Evolutionary conservation across 2,113 vertebrate genomes (phyloP), one percentile per base, ranked within the genome.

Genomic region (Gadus macrocephalus): DNA sequence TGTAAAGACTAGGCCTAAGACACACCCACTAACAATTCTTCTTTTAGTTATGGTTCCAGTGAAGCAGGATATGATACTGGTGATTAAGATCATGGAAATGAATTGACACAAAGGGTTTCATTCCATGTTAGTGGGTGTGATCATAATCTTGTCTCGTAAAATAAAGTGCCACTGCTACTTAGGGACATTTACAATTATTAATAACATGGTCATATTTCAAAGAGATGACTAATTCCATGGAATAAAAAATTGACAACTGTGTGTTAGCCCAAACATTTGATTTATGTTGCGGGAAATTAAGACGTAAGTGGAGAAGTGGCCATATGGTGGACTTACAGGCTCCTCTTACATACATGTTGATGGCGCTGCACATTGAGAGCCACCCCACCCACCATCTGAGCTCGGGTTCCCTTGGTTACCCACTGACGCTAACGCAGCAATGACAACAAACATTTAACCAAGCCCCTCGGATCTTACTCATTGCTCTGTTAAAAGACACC

Each of bases 81-180:
- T 80, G 79, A 85, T 73, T 83, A 81, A 83, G 70, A 35, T 16
- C 15, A 15, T 27, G 79, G 66, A 69, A 78, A 83, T 78, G 79
- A 72, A 9, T 68, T 55, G 31, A 35, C 4, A 35, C 31, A 35
- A 35, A 35, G 6, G 31, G 31, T 5, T 35, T 35, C 4, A 35
- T 35, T 35, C 31, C 6, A 7, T 35, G 31, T 4, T 4, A 35
- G 31, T 35, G 31, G 31, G 31, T 35, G 31, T 35, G 31, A 35
- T 35, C 25, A 25, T 25, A 25, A 25, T 25, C 31, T 35, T 35
- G 31, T 4, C 31, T 35, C 6, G 4, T 35, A 35, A 35, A 35
- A 49, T 49, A 14, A 14, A 49, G 9, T 9, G 42, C 8, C 42
- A 49, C 42, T 49, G 8, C 42, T 49, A 49, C 42, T 49, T 49